These are phyloP conservation scores for Mus pahari DNA, from an alignment of 2,113 vertebrate species.

Conservation along the genomic window DNA sequence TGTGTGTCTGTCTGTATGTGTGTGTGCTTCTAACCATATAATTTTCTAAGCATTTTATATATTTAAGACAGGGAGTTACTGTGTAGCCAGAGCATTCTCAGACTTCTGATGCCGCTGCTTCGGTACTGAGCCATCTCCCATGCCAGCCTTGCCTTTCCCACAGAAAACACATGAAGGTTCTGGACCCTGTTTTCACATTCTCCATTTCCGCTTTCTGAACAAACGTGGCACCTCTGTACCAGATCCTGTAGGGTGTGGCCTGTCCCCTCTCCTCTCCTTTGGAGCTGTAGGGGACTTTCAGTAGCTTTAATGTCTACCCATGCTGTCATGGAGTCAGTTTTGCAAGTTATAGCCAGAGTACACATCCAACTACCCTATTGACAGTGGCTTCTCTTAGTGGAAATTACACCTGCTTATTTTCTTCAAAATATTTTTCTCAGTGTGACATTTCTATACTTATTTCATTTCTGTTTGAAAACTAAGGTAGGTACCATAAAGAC, in stretches of 20 bases:
- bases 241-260: background rate
- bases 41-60: background rate
- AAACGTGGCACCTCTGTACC: background rate
- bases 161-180: background rate
- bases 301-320: background rate
- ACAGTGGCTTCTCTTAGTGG: background rate
- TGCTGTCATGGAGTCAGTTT: background rate
- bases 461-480: background rate
- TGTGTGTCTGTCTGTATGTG: no score
- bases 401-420: background rate
- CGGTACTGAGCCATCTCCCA: background rate
- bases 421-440: constrained; percentile 42
- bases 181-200: background rate
- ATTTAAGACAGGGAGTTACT: background rate
- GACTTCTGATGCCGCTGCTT: background rate
- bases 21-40: background rate
- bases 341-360: background rate
- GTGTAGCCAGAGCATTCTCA: background rate
- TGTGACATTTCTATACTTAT: constrained; percentile 9
- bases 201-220: background rate
- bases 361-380: background rate
- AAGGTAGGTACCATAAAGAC: background rate
- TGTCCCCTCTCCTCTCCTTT: background rate
- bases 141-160: background rate
- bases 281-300: background rate